Evolutionary conservation across 2,797 vertebrate genomes (phyloP).

Genomic region (Allobates femoralis): DNA sequence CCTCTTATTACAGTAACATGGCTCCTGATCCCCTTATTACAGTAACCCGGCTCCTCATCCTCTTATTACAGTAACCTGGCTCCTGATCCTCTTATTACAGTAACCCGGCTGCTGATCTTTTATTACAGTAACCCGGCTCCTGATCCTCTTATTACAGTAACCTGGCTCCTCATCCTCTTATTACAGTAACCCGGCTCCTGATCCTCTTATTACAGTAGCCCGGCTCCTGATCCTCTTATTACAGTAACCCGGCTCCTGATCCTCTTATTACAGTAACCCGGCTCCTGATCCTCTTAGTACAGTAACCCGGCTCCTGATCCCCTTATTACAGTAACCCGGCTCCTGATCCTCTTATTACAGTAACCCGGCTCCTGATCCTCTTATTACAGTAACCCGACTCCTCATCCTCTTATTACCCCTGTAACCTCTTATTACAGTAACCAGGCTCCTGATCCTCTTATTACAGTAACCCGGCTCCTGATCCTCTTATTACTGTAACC

Average conservation of each 20-base stretch:
- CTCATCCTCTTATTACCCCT: background rate
- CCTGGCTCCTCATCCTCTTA: background rate
- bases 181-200: no score
- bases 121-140: no score
- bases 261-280: background rate
- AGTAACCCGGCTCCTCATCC: background rate
- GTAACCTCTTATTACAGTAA: background rate
- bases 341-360: background rate
- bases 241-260: no score
- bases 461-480: background rate
- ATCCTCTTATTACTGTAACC: background rate
- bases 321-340: slow-evolving; percentile 8
- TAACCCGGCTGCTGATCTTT: background rate
- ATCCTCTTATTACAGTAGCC: background rate
- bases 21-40: no score
- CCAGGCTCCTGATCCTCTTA: background rate
- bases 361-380: no score
- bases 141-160: no score
- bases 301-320: no score
- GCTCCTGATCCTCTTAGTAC: background rate
- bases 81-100: no score
- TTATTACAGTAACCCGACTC: background rate
- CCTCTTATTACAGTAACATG: slow-evolving; percentile 3
- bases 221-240: background rate
- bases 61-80: no score